Evolutionary conservation across 2,797 vertebrate genomes (phyloP).

Genomic region (Pangasius sanitwongsei): DNA sequence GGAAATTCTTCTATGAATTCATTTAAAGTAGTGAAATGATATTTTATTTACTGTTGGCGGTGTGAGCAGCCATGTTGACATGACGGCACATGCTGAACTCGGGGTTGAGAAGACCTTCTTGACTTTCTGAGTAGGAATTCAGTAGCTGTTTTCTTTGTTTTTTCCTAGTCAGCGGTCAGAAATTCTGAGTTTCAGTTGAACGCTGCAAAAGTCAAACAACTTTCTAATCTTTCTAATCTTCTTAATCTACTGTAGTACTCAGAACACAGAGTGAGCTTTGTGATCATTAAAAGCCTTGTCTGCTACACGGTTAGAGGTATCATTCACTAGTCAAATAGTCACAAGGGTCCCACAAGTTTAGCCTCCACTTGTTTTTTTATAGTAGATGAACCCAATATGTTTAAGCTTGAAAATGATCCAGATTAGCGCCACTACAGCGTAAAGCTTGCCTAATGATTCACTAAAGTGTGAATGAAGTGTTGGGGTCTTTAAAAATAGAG

Average conservation of each 20-base stretch:
- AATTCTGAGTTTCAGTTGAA: background rate
- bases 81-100: background rate
- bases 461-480: background rate
- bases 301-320: background rate
- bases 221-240: background rate
- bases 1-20: background rate
- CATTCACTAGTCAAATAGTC: background rate
- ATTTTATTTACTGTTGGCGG: background rate
- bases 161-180: background rate
- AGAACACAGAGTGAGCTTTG: background rate
- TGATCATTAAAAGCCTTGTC: background rate
- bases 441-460: background rate
- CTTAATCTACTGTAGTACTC: background rate
- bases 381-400: background rate
- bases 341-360: background rate
- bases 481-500: background rate
- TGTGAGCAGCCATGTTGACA: background rate
- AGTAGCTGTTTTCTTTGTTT: background rate
- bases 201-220: background rate
- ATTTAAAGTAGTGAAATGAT: background rate
- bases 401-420: background rate
- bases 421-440: background rate
- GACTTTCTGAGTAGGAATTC: background rate
- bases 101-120: background rate
- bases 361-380: background rate